Conservation (phyloP, 2,888 invertebrate genomes). For the Pilophorus perplexus region DNA sequence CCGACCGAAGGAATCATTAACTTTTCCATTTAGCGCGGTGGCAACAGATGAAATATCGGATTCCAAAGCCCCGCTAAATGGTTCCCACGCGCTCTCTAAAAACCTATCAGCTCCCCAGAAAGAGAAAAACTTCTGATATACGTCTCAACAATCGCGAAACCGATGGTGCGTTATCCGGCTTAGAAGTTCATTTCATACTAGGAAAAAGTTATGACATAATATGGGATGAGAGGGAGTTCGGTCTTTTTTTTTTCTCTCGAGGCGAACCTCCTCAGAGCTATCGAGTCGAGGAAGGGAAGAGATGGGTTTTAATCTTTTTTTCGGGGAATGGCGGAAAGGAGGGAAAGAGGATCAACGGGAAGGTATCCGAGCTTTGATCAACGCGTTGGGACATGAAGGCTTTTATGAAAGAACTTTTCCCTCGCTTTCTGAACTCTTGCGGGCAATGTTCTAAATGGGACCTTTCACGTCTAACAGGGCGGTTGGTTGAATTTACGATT, state of each 20-base stretch:
- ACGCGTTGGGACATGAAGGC: not conserved
- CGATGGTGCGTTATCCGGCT: constrained; percentile 22
- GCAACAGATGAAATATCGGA: constrained; percentile 2
- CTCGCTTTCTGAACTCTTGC: not conserved
- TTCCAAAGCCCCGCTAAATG: constrained; percentile 6
- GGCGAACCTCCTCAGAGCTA: constrained; percentile 4
- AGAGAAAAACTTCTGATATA: constrained; percentile 25
- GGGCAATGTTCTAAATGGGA: too few relatives aligned
- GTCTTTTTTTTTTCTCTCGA: not conserved
- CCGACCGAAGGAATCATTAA: constrained; percentile 5
- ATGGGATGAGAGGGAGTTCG: not conserved
- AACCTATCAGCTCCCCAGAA: constrained; percentile 16
- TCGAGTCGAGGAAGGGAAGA: not conserved
- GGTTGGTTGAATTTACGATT: too few relatives aligned
- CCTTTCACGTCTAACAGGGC: too few relatives aligned
- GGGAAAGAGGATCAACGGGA: not conserved
- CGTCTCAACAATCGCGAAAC: constrained; percentile 8
- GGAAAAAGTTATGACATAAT: constrained; percentile 27
- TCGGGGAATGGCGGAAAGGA: not conserved
- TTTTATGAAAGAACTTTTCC: constrained; percentile 11
- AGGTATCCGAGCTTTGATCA: not conserved
- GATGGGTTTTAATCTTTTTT: constrained; percentile 8
- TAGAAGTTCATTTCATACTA: constrained; percentile 20
- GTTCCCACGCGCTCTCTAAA: not conserved
- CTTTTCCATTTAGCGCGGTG: constrained; percentile 21